Base-by-base conservation (phyloP, 2,888 invertebrate genomes). In the Junonia oenone region DNA sequence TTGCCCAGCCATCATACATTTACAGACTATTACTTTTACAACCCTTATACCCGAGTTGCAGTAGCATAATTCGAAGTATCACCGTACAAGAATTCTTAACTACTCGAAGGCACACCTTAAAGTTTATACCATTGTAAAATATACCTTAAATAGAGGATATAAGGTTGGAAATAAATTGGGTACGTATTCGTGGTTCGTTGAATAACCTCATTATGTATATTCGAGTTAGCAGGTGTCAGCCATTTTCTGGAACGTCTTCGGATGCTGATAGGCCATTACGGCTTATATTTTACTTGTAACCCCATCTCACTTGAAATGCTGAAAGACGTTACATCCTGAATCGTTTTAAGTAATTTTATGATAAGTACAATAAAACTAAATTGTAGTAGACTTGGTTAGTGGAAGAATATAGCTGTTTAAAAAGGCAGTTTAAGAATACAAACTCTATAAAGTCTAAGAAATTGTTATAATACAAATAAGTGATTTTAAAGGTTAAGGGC, bases 191-290 rank as follows among this genome's bases (percentile, higher is more conserved):
- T 37, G 46, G 45, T 37, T 37, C 35, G 46, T 52, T 37, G 52
- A 46, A 52, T 37, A 46, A 52, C 37, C 37, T 46, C 46, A 46
- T 52, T 52, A 52, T 46, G 46, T 27, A 52, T 52, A 52, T 46
- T 52, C 19, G 27, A 52, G 52, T 26, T 52, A 46, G 46, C 52
- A 52, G 52, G 52, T 52, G 52, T 52, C 52, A 37, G 35, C 45
- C 52, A 52, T 46, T 46, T 51, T 52, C 52, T 46, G 37, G 19
- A 52, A 37, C 26, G 45, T 52, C 51, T 51, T 38, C 27, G 29
- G 43, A 9, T 51, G 51, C 35, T 45, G 38, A 40, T 40, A 6
- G 17, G 11, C 45, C 33, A 51, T 51, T 45, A 51, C 22, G 45
- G 38, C 19, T 40, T 40, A 19, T n/a, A n/a, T 40, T 40, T 19